Evolutionary conservation across 2,113 vertebrate genomes (phyloP).

Genomic region (Mesocricetus auratus): DNA sequence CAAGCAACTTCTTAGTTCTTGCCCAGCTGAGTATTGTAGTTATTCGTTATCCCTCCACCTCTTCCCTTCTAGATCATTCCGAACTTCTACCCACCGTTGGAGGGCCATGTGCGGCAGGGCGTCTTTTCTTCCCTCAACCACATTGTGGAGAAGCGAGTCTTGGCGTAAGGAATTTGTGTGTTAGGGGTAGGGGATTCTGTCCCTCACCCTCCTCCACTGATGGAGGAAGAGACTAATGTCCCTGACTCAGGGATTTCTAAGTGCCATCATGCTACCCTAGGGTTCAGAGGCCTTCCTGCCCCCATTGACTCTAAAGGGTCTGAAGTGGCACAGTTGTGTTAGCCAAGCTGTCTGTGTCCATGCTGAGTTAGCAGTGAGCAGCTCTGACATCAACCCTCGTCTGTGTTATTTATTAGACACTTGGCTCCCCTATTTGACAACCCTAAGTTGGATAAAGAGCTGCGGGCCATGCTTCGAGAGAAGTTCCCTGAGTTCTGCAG

Average conservation of each 20-base stretch:
- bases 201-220: no score
- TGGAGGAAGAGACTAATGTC: no score
- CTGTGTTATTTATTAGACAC: slow-evolving; percentile 86
- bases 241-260: background rate
- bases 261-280: background rate
- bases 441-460: slow-evolving; percentile 97
- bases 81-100: slow-evolving; percentile 95
- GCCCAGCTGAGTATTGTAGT: background rate
- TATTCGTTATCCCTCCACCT: background rate
- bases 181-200: background rate
- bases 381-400: background rate
- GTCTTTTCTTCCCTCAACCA: slow-evolving; percentile 98
- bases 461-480: slow-evolving; percentile 96
- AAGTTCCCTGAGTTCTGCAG: slow-evolving; percentile 98
- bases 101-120: slow-evolving; percentile 95
- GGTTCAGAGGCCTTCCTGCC: background rate
- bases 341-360: background rate
- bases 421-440: slow-evolving; percentile 97
- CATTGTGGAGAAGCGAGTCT: slow-evolving; percentile 98
- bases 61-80: slow-evolving; percentile 93
- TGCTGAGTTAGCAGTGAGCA: background rate
- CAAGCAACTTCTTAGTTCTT: background rate
- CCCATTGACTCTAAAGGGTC: background rate
- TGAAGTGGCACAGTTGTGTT: background rate
- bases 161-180: slow-evolving; percentile 91